These are phyloP conservation scores for Corvus moneduloides DNA, from an alignment of 2,113 vertebrate species.

Conservation along the genomic window DNA sequence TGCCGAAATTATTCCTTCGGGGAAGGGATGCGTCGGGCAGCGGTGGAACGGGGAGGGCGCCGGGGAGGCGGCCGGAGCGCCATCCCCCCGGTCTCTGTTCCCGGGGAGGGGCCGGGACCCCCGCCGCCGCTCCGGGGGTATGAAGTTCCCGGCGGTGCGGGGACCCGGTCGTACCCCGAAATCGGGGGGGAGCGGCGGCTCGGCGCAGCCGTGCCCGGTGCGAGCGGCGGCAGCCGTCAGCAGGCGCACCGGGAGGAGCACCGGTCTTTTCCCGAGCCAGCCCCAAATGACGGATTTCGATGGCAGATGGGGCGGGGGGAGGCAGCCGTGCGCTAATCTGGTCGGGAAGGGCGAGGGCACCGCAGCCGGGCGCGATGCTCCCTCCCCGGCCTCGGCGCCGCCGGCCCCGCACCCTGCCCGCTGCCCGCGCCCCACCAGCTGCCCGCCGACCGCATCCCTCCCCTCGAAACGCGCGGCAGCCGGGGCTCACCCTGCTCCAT, in stretches of 20 bases:
- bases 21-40: not conserved
- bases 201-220: not conserved
- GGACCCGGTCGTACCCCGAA: not conserved
- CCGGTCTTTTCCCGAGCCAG: not conserved
- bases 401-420: conserved; percentile 16
- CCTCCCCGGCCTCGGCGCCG: not conserved
- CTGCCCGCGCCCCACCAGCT: conserved; percentile 24
- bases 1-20: not conserved
- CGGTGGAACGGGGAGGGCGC: not conserved
- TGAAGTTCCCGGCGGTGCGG: not conserved
- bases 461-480: conserved; percentile 51
- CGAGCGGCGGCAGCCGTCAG: not conserved
- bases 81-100: not conserved
- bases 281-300: not conserved
- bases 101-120: not conserved
- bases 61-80: not conserved
- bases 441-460: conserved; percentile 4
- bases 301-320: not conserved
- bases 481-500: conserved; percentile 66
- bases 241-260: not conserved
- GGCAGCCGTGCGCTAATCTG: not conserved
- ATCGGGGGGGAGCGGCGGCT: not conserved
- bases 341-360: not conserved
- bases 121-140: not conserved
- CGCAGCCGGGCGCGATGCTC: not conserved